Base-by-base conservation (phyloP, 2,888 invertebrate genomes). In the Acanthosepion lycidas region DNA sequence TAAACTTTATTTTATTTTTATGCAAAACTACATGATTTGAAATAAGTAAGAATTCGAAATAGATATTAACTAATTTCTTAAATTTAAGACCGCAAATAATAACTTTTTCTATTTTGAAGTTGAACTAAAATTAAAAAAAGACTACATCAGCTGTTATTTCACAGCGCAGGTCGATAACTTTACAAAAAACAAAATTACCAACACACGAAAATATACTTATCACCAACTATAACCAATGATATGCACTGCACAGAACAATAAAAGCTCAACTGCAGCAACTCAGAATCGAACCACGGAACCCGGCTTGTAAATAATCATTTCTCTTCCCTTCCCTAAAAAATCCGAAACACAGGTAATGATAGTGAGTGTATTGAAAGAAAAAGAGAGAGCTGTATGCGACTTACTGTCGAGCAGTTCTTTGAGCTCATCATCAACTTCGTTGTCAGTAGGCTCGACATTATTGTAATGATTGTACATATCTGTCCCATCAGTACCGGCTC, bases 341-440 rank as follows among this genome's bases (percentile, higher is more conserved):
- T 78, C n/a, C n/a, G n/a, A 78, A 18, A n/a, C n/a, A 15, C 78
- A 78, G n/a, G 18, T 78, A 78, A 78, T 1, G 1, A 59, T 23
- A n/a, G 78, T 78, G 6, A n/a, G 78, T 78, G 6, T 9, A 78
- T 78, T 26, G 6, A 78, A 26, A 64, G 3, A 64, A 5, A 78
- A n/a, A 49, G 48, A 93, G 51, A n/a, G 1, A 93, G 53, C 9
- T 3, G 20, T n/a, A 49, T 5, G 33, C 6, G n/a, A 94, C 94
- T 94, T 64, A 94, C 94, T 94, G 48, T 94, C 94, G 59, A 94
- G 94, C 26, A 94, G 64, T 42, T 94, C 94, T 55, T 55, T 94
- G 8, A 94, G 94, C 42, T 94, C 94, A 55, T 94, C 94, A 59
- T 94, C 94, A 26, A 94, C 64, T 64, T 94, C 94, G 64, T 59